Base-by-base conservation (phyloP, 2,113 vertebrate species). In the Brachirus orientalis region DNA sequence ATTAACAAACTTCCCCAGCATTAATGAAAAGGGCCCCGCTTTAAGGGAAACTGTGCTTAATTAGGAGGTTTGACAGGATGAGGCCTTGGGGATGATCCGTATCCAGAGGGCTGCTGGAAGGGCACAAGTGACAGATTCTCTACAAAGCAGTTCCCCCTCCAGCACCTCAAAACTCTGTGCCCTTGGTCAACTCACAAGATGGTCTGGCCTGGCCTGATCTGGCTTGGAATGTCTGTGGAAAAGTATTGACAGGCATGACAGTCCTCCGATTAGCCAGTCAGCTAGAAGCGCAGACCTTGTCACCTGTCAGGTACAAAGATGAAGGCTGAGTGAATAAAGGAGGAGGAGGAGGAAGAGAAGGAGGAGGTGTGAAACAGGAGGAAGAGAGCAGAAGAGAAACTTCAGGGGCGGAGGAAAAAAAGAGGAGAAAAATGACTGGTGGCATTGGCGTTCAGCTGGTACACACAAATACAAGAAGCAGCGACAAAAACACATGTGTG, bases 181-280 rank as follows among this genome's bases (percentile, higher is more conserved):
- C 83, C 88, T 88, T 86, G 85, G 79, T 90, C 85, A 84, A 64
- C 90, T 69, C 58, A 13, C 45, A 62, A 69, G 68, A 63, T 9
- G 69, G 93, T 92, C 92, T 88, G 66, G 69, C 60, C 58, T 41
- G 60, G 65, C 37, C 79, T 64, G 70, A 65, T 80, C 69, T 60
- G 72, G 54, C 69, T 58, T 57, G 55, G 54, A 81, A 68, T 19
- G 47, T 68, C 73, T 65, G 17, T 64, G 94, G 92, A 93, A 93
- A 94, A 93, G 89, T 96, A 98, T 98, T 95, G 96, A 96, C 96
- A 98, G 94, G 92, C 94, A 93, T 98, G 96, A 97, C 96, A 96
- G 95, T 92, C 93, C 93, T 96, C 96, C 95, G 97, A 99, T 97
- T 97, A 96, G 94, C 94, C 94, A 96, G 96, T 97, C 96, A 96